Base-by-base conservation (phyloP, 2,888 invertebrate species). In the Aleiodes alternator region DNA sequence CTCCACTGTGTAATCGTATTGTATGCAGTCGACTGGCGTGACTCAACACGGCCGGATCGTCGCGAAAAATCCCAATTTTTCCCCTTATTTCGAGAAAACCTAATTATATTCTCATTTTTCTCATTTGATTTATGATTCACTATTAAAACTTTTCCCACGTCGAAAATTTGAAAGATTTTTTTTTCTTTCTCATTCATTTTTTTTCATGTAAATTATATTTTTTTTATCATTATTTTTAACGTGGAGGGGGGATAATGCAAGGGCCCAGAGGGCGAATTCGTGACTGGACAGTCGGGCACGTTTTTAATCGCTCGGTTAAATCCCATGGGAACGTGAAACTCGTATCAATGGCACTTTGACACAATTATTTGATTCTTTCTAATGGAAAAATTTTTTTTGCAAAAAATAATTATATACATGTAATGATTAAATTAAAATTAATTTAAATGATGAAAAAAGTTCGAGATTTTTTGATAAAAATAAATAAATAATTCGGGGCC, bases 21-120 rank as follows among this genome's bases (percentile, higher is more conserved):
- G 86, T 84, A 85, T 85, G 85, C 87, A 89, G 88, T 89, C 85
- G 87, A 87, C 86, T 84, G 84, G 83, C 86, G 88, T 84, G 85
- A 82, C 84, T 86, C 86, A 81, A 83, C 82, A 82, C 82, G 83
- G 82, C 81, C 84, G 86, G 84, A 82, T 83, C 84, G 83, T 80
- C 79, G 72, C 73, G 64, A 68, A 76, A 53, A n/a, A 34, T 34
- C 16, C 57, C 64, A 53, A 51, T 51, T 71, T 34, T 43, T 43
- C 70, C 34, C 43, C 12, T 55, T 51, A 34, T 74, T 59, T 70
- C 48, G 51, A 69, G 48, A 16, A 48, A 64, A 23, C 23, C 23
- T 64, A 43, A 59, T 59, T 50, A 43, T 68, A 12, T 38, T 7
- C 14, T 7, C 14, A 51, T 69, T 64, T n/a, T 6, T 14, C 9